Evolutionary conservation across 2,888 invertebrate genomes (phyloP).

Genomic region (Panopea generosa): DNA sequence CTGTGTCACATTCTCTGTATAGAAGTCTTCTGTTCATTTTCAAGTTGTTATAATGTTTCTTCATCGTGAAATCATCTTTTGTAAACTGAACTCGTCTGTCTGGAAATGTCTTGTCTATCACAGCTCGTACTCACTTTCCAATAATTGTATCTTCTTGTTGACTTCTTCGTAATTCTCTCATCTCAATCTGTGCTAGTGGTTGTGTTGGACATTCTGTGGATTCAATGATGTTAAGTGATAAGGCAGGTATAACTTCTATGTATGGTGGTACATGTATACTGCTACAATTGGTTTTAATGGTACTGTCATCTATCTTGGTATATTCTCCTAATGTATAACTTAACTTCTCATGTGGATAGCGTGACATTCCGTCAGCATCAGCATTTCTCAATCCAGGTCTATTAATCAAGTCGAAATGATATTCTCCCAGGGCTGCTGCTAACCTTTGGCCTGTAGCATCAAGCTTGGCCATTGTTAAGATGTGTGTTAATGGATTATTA

Average conservation of each 20-base stretch:
- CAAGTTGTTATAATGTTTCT: conserved; percentile 14
- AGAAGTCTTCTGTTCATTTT: conserved; percentile 22
- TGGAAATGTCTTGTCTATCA: not conserved
- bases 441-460: conserved; percentile 16
- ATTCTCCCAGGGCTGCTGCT: conserved; percentile 11
- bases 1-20: conserved; percentile 2
- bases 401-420: conserved; percentile 11
- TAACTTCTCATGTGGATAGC: too few relatives aligned
- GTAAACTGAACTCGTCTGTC: not conserved
- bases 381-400: not conserved
- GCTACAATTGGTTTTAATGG: not conserved
- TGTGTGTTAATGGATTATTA: conserved; percentile 8
- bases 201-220: not conserved
- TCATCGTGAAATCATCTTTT: not conserved
- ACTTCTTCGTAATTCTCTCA: too few relatives aligned
- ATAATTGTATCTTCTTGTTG: not conserved
- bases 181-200: not conserved
- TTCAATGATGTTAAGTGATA: not conserved
- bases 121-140: not conserved
- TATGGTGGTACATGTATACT: conserved; percentile 1
- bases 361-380: conserved; percentile 3
- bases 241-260: not conserved
- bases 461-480: conserved; percentile 5
- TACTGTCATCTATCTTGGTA: too few relatives aligned
- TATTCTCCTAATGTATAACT: too few relatives aligned